A percentile compares a stretch with the other conserved stretches of the same genome.
phyloP scores from a whole-genome alignment of 2,113 vertebrate species.

The Salvator merianae region DNA sequence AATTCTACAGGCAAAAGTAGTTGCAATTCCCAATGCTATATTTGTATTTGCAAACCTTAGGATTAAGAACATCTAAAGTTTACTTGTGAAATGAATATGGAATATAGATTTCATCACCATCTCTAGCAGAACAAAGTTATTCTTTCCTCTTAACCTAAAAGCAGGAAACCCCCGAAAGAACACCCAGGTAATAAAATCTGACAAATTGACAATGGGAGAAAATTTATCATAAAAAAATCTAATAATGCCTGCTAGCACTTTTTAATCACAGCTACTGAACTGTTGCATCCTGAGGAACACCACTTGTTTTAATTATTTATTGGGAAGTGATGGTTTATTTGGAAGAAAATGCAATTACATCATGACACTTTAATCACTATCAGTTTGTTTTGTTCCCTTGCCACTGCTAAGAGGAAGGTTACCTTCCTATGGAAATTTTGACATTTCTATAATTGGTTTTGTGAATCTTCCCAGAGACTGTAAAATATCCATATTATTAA shows the following conservation, averaged over 20 bases:
- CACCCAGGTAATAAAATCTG: conserved; percentile 57
- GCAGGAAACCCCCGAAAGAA: conserved; percentile 52
- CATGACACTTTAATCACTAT: conserved; percentile 66
- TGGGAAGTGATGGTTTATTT: conserved; percentile 65
- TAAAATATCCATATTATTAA: conserved; percentile 52
- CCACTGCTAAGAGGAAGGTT: conserved; percentile 61
- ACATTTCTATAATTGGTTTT: conserved; percentile 64
- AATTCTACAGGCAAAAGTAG: conserved; percentile 41
- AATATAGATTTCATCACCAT: conserved; percentile 1
- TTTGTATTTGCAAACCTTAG: conserved; percentile 38
- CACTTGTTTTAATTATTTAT: conserved; percentile 73
- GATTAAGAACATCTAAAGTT: conserved; percentile 43
- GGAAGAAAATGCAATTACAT: conserved; percentile 70
- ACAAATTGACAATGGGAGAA: conserved; percentile 61
- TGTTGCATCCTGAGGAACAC: conserved; percentile 58
- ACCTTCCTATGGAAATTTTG: conserved; percentile 65
- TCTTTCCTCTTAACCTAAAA: conserved; percentile 39
- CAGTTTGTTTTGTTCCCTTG: conserved; percentile 64
- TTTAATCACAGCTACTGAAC: conserved; percentile 68
- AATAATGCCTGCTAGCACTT: conserved; percentile 63
- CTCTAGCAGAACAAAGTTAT: conserved; percentile 38
- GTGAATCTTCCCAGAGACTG: conserved; percentile 48
- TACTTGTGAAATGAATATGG: conserved; percentile 48
- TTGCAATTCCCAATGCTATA: conserved; percentile 38
- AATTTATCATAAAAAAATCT: conserved; percentile 60